Conservation (phyloP, 2,888 invertebrate species). For the Caenorhabditis afra region DNA sequence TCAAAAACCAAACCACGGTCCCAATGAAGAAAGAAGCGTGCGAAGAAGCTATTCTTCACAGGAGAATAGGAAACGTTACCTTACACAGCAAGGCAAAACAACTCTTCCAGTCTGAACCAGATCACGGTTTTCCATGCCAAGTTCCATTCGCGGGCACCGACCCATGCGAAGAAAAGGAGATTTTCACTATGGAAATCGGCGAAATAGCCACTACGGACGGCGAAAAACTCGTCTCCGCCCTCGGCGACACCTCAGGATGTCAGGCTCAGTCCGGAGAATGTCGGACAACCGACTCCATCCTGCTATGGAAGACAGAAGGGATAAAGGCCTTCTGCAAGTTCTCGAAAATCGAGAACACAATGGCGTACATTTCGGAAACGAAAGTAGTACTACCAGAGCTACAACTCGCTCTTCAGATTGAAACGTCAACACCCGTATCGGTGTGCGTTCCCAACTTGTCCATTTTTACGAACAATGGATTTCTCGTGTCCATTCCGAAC, state of each 20-base stretch:
- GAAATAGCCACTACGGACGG: conserved; percentile 24
- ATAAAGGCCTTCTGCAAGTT: conserved; percentile 14
- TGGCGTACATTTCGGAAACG: conserved; percentile 6
- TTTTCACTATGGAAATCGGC: not conserved
- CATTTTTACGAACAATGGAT: conserved; percentile 13
- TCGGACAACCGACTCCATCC: not conserved
- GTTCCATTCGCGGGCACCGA: no score
- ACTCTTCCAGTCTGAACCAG: no score
- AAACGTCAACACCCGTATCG: not conserved
- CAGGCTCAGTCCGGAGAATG: conserved; percentile 5
- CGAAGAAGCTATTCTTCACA: no score
- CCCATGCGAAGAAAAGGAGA: not conserved
- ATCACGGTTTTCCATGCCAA: no score
- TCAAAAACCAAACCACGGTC: no score
- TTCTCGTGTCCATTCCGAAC: conserved; percentile 5
- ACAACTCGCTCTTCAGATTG: not conserved
- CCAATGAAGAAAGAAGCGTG: no score
- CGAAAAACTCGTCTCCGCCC: not conserved
- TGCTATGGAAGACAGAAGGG: not conserved
- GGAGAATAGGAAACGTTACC: conserved; percentile 19
- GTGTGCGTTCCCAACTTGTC: not conserved
- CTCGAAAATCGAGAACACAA: not conserved
- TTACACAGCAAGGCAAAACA: not conserved
- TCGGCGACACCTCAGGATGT: conserved; percentile 21
- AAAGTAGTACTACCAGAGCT: conserved; percentile 1